These are phyloP conservation scores for Chloropsis hardwickii DNA, from an alignment of 2,113 vertebrate species.

Conservation along the genomic window DNA sequence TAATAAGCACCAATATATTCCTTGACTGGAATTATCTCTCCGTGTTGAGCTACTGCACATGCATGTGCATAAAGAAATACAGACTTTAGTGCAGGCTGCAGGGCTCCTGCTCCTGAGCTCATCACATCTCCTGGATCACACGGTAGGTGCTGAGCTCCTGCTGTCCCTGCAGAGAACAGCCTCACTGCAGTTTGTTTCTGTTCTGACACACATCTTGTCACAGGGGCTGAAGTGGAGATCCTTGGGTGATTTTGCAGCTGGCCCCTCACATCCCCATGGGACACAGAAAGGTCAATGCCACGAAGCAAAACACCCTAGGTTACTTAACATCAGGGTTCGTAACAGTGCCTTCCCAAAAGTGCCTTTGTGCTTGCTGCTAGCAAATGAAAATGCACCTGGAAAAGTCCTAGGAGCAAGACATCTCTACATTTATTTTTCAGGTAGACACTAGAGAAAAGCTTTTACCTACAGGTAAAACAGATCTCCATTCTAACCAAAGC, in stretches of 20 bases:
- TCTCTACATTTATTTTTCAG: neutral
- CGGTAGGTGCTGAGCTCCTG: accelerated
- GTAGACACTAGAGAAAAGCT: neutral
- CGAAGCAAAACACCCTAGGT: neutral
- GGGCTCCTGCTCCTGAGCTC: neutral
- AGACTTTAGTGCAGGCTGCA: neutral
- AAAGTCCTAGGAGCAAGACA: neutral
- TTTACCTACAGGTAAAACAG: neutral
- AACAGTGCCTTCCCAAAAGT: neutral
- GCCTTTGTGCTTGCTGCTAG: neutral
- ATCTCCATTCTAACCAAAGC: neutral
- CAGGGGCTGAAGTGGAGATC: neutral
- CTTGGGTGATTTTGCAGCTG: neutral
- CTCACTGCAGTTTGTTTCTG: neutral
- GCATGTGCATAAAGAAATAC: neutral
- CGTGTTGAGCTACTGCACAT: neutral
- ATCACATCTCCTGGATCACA: neutral
- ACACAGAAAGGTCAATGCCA: neutral
- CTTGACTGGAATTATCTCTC: neutral
- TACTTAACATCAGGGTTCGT: neutral
- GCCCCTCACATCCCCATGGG: accelerated
- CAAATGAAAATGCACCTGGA: neutral
- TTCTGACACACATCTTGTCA: neutral
- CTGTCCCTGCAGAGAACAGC: neutral
- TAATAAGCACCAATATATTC: neutral